phyloP scores from a whole-genome alignment of 2,888 invertebrate genomes.

The Harpagoxenus sublaevis region DNA sequence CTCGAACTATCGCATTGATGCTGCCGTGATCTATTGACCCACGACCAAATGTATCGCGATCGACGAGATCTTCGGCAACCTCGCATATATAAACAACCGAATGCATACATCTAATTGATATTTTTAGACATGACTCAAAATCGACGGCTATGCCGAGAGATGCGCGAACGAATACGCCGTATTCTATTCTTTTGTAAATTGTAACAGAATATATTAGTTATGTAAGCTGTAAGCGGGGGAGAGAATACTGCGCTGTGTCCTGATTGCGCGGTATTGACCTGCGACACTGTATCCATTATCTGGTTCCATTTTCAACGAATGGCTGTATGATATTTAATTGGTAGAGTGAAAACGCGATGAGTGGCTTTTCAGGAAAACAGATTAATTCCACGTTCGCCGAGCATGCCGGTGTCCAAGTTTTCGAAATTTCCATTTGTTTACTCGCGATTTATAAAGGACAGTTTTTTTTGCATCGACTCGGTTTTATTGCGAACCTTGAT shows the following conservation, averaged over 20 bases:
- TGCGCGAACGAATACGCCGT: conserved; percentile 23
- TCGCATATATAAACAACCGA: background rate
- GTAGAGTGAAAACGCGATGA: conserved; percentile 33
- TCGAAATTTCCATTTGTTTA: conserved; percentile 41
- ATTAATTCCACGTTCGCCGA: conserved; percentile 37
- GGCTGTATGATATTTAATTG: conserved; percentile 51
- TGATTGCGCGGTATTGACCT: conserved; percentile 56
- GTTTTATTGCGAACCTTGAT: conserved; percentile 5
- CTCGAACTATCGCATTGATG: conserved; percentile 52
- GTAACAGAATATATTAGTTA: conserved; percentile 54
- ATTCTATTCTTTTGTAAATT: conserved; percentile 13
- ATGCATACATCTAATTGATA: conserved; percentile 48
- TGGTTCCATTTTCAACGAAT: conserved; percentile 44
- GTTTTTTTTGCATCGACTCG: background rate
- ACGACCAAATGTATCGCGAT: background rate
- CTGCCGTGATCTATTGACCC: conserved; percentile 58
- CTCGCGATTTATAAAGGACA: conserved; percentile 21
- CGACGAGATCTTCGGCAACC: background rate
- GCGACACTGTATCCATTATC: conserved; percentile 50
- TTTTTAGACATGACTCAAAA: conserved; percentile 60
- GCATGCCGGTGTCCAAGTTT: conserved; percentile 11
- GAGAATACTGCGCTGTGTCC: conserved; percentile 42
- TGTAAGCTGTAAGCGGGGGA: conserved; percentile 39
- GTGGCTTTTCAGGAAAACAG: conserved; percentile 52
- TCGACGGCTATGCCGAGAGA: conserved; percentile 17